Base-by-base conservation (phyloP, 2,888 invertebrate genomes). In the Volucella bombylans region DNA sequence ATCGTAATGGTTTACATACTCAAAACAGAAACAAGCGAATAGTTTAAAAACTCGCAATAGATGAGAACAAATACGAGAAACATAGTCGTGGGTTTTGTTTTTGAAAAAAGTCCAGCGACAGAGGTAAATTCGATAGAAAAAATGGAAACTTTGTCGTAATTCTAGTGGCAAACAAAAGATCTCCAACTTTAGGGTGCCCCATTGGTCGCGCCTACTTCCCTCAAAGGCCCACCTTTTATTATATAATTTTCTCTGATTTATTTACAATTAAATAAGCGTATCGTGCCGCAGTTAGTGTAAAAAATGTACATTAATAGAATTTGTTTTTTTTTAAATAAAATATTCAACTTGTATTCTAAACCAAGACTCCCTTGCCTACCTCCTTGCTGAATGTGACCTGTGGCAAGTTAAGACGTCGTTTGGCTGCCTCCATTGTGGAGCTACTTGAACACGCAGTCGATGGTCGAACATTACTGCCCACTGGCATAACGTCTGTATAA, bases 301-400 rank as follows among this genome's bases (percentile, higher is more conserved):
- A 69, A 43, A 69, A 77, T 73, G 41, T 73, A 69, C 76, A 77
- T 43, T 23, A 15, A n/a, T 62, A 65, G 49, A 62, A 57, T 73
- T 50, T 65, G 15, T 67, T 78, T 54, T 15, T 65, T 47, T 62
- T 47, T 68, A 39, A 77, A 83, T 67, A 64, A 64, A 68, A 57
- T 62, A 54, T 50, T 83, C 59, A 64, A 68, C 77, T 67, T 54
- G 68, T 80, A 1, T 11, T 59, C 18, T 93, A 96, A 88, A 97
- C 96, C 89, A 97, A 94, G 89, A 97, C 95, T 86, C 96, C 96
- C 89, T 94, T 95, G 96, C 97, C 96, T 94, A 97, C 97, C 97
- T 97, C 97, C 91, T 96, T 95, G 90, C 95, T 96, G 92, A 97
- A 97, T 68, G 97, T 96, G 90, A 97, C 96, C 93, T 96, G 96